Evolutionary conservation across 2,113 vertebrate species (phyloP).

Genomic region (Litocranius walleri): DNA sequence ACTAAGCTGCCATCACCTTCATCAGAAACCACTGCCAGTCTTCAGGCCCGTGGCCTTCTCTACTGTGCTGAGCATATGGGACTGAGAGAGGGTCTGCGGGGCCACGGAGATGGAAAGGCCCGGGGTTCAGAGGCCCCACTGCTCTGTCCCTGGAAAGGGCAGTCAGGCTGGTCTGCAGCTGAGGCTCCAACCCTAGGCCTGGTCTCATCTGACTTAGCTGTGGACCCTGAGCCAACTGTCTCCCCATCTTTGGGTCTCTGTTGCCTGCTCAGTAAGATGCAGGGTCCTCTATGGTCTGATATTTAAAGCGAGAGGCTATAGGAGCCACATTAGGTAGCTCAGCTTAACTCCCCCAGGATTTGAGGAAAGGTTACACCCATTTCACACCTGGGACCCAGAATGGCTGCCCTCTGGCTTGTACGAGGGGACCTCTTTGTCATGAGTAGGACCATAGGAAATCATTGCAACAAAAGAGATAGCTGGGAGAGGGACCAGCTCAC

Average conservation of each 20-base stretch:
- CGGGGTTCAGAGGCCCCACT: background rate
- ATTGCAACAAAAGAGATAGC: background rate
- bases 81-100: background rate
- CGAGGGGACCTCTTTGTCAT: background rate
- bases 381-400: background rate
- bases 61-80: background rate
- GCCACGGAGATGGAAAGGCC: background rate
- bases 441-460: background rate
- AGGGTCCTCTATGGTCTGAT: background rate
- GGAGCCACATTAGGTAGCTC: background rate
- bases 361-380: background rate
- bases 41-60: background rate
- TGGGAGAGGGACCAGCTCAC: background rate
- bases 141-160: background rate
- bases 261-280: background rate
- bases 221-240: background rate
- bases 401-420: background rate
- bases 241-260: background rate
- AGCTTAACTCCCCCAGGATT: background rate
- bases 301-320: background rate
- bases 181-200: background rate
- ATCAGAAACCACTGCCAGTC: background rate
- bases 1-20: background rate
- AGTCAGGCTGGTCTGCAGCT: fast-evolving
- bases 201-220: background rate